Base-by-base conservation (phyloP, 2,797 vertebrate species). In the Chelidonichthys spinosus region DNA sequence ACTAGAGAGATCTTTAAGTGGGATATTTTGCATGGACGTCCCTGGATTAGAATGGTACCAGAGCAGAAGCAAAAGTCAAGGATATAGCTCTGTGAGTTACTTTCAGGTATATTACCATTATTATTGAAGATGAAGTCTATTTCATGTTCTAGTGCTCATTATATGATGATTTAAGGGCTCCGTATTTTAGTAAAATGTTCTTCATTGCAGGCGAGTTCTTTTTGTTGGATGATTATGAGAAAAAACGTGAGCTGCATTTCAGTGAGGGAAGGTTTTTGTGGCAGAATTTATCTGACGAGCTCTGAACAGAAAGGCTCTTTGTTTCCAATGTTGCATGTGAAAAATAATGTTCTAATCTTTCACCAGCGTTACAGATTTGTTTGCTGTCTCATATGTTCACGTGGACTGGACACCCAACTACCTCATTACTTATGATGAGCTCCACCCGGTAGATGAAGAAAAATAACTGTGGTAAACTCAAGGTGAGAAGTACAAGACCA, bases 101-200 rank as follows among this genome's bases (percentile, higher is more conserved):
- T 7, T 60, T 60, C 36, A 32, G 55, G 36, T 11, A 50, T 36
- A 69, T 49, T 69, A 42, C 9, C 18, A 33, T 49, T 40, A 50
- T 36, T 32, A 40, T 5, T 18, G 40, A 46, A 11, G 33, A 61
- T 66, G 39, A 56, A 43, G 35, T 66, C 49, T 18, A 69, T 63
- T 59, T 63, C 33, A 69, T 63, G 37, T 63, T 44, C 43, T 63
- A 4, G 15, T 50, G 18, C n/a, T 62, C n/a, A 25, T 56, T 37
- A 43, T 56, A 18, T 33, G 13, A 55, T 56, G 32, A 72, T 72
- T 42, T 67, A 66, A 52, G 17, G 39, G 52, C 46, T 13, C 25
- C 39, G 25, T 4, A 7, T 54, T 55, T 49, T 11, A 50, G 39
- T 46, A 18, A 63, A 53, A 52, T 35, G 11, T 17, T 3, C 32